Evolutionary conservation across 2,888 invertebrate genomes (phyloP).

Genomic region (Dendrolimus houi): DNA sequence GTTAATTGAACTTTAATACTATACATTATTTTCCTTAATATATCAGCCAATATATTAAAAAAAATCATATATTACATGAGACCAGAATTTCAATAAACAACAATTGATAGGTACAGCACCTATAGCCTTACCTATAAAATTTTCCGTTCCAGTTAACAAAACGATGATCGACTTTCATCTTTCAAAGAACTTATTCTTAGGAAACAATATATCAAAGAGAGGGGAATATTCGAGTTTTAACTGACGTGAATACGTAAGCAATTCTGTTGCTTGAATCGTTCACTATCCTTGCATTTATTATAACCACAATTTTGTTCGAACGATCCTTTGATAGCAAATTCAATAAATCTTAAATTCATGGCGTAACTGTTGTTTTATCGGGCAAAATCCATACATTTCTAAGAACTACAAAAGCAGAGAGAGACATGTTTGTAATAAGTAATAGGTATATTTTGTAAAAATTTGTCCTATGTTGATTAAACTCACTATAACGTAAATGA

Average conservation of each 20-base stretch:
- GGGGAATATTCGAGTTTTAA: slow-evolving; percentile 22
- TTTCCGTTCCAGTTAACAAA: background rate
- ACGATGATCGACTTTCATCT: slow-evolving; percentile 8
- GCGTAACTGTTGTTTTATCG: background rate
- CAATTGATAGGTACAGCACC: background rate
- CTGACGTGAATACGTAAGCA: slow-evolving; percentile 28
- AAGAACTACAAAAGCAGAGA: slow-evolving; percentile 25
- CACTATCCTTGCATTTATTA: slow-evolving; percentile 25
- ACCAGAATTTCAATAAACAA: background rate
- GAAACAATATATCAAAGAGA: slow-evolving; percentile 17
- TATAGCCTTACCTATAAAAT: background rate
- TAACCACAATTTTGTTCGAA: slow-evolving; percentile 34
- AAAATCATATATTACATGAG: background rate
- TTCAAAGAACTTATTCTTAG: slow-evolving; percentile 7
- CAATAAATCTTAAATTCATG: background rate
- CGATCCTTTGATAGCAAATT: slow-evolving; percentile 20
- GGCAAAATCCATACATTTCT: too few relatives aligned
- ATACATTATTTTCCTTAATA: background rate
- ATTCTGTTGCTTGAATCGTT: slow-evolving; percentile 18
- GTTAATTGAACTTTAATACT: too few relatives aligned
- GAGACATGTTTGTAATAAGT: slow-evolving; percentile 31
- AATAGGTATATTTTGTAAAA: too few relatives aligned
- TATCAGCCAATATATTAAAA: too few relatives aligned
- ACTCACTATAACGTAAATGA: too few relatives aligned
- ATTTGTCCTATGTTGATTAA: too few relatives aligned